Evolutionary conservation across 2,797 vertebrate genomes (phyloP).

Genomic region (Caiman crocodilus): DNA sequence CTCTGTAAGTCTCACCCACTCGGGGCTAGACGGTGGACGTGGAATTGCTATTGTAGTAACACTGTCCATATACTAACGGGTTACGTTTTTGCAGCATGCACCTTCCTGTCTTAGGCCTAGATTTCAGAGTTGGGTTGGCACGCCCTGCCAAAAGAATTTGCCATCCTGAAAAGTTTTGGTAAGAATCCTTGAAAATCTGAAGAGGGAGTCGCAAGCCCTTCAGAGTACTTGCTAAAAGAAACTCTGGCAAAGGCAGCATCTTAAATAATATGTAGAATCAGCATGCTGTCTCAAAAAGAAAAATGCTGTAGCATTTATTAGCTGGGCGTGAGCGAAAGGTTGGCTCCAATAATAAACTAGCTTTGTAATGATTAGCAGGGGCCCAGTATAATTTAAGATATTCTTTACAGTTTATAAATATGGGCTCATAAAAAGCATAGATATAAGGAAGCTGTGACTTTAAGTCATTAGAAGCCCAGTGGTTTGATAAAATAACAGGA

Average conservation of each 20-base stretch:
- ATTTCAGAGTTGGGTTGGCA: not conserved
- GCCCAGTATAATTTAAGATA: conserved; percentile 83
- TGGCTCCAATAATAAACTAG: conserved; percentile 64
- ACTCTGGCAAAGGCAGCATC: conserved; percentile 30
- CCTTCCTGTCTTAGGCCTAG: not conserved
- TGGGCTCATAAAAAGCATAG: conserved; percentile 78
- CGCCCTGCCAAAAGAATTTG: not conserved
- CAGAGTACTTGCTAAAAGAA: conserved; percentile 54
- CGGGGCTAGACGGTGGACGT: not conserved
- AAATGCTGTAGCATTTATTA: conserved; percentile 69
- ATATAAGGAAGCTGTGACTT: conserved; percentile 86
- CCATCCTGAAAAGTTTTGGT: not conserved
- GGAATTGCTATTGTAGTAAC: not conserved
- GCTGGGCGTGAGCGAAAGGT: conserved; percentile 60
- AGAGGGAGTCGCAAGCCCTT: conserved; percentile 8
- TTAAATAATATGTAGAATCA: conserved; percentile 57
- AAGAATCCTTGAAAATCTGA: not conserved
- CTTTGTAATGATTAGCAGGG: conserved; percentile 77
- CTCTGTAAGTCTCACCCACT: not conserved
- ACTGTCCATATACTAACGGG: not conserved
- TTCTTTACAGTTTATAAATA: conserved; percentile 87
- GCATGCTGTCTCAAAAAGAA: conserved; percentile 29
- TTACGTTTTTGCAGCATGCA: not conserved
- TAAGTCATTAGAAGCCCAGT: conserved; percentile 90
- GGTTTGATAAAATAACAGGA: conserved; percentile 95